Evolutionary conservation across 2,888 invertebrate genomes (phyloP).

Genomic region (Ochlodes sylvanus): DNA sequence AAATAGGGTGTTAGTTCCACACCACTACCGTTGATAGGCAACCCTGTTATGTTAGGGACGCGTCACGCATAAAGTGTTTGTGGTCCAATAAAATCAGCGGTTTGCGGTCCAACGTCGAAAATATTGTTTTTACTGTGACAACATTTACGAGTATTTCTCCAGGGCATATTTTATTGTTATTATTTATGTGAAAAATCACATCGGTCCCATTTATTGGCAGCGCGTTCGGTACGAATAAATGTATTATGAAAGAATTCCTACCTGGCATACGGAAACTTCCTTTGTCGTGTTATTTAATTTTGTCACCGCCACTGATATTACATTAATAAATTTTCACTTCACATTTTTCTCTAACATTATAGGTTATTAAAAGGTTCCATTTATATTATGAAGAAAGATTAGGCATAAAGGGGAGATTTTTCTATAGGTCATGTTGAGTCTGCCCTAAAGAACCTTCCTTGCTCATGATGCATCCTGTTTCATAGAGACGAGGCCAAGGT

Average conservation of each 20-base stretch:
- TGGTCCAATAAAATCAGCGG: slow-evolving; percentile 36
- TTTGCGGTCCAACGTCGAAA: slow-evolving; percentile 31
- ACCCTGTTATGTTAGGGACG: slow-evolving; percentile 20
- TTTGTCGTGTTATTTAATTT: slow-evolving; percentile 5
- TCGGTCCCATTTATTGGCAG: slow-evolving; percentile 22
- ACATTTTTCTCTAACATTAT: neutral
- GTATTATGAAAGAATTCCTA: slow-evolving; percentile 21
- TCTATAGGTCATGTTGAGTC: no score
- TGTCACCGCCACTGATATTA: neutral
- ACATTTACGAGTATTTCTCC: slow-evolving; percentile 46
- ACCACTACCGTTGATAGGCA: slow-evolving; percentile 5
- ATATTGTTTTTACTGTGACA: slow-evolving; percentile 39
- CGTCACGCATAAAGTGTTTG: slow-evolving; percentile 39
- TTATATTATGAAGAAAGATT: neutral
- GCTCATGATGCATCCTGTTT: no score
- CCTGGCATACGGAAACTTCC: neutral
- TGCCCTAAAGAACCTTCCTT: no score
- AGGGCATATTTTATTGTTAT: slow-evolving; percentile 48
- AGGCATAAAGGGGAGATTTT: no score
- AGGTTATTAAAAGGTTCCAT: neutral
- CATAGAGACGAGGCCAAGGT: no score
- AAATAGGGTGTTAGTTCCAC: slow-evolving; percentile 6
- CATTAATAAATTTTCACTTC: neutral
- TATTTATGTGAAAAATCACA: slow-evolving; percentile 48
- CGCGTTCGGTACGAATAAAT: slow-evolving; percentile 34